Percentiles rank a stretch among this genome's conserved stretches.
Evolutionary conservation across 2,113 vertebrate species (phyloP).

Genomic region (Bubo blakistoni): DNA sequence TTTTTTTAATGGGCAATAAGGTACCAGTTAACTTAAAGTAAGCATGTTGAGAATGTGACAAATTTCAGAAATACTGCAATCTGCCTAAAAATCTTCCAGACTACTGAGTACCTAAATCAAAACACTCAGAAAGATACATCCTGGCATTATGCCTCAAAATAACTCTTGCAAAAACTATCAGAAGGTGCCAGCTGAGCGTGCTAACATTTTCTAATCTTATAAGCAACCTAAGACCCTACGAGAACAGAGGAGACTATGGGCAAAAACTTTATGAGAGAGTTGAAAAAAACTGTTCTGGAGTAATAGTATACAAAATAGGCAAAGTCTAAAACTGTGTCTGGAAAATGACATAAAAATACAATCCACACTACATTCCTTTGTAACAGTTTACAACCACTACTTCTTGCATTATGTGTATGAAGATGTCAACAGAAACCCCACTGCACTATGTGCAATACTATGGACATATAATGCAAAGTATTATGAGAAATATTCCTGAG

Average conservation of each 20-base stretch:
- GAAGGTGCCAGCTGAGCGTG: not conserved
- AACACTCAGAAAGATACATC: not conserved
- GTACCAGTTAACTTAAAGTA: not conserved
- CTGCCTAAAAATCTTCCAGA: not conserved
- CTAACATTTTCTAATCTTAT: not conserved
- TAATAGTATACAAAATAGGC: not conserved
- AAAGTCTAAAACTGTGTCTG: not conserved
- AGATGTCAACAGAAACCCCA: not conserved
- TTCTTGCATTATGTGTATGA: not conserved
- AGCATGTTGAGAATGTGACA: not conserved
- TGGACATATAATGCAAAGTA: not conserved
- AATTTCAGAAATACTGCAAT: not conserved
- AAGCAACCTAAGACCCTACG: not conserved
- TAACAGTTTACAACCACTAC: not conserved
- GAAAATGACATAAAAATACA: not conserved
- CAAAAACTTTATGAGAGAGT: not conserved
- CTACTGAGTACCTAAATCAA: not conserved
- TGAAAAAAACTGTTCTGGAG: not conserved
- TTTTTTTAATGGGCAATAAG: not conserved
- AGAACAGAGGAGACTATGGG: not conserved
- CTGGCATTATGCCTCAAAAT: not conserved
- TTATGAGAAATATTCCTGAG: not conserved
- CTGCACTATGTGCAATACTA: not conserved
- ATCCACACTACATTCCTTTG: not conserved
- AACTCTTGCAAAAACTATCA: not conserved